Evolutionary conservation across 2,113 vertebrate species (phyloP).

Genomic region (Chloropsis cyanopogon): DNA sequence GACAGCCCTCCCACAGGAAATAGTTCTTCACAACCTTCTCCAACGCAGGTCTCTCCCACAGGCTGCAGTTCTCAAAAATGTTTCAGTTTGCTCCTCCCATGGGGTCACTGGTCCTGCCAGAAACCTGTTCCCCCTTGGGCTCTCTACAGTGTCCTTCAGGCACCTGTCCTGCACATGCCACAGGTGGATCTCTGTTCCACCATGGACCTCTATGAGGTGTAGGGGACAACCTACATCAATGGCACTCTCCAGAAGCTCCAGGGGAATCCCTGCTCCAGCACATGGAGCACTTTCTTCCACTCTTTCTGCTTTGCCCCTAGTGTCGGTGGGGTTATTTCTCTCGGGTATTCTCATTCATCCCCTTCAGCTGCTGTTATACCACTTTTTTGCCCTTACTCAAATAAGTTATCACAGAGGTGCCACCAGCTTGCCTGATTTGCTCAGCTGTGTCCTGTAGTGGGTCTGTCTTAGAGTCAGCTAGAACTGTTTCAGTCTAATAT

Average conservation of each 20-base stretch:
- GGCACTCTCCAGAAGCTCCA: background rate
- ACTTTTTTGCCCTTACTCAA: background rate
- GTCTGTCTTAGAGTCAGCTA: background rate
- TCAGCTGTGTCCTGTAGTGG: background rate
- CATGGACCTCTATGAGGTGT: background rate
- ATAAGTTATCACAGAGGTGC: background rate
- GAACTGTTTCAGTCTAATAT: background rate
- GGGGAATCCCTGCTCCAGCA: background rate
- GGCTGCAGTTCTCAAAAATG: background rate
- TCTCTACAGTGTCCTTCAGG: background rate
- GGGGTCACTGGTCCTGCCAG: background rate
- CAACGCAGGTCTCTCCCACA: background rate
- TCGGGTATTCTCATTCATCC: background rate
- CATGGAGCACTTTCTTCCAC: background rate
- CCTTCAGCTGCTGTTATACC: background rate
- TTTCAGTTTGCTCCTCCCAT: background rate
- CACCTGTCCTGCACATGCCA: background rate
- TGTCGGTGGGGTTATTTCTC: background rate
- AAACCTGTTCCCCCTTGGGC: background rate
- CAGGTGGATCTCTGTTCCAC: background rate
- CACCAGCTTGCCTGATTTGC: background rate
- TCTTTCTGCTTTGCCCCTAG: background rate
- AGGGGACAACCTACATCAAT: background rate
- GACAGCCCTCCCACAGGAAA: background rate
- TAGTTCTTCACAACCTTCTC: background rate